Evolutionary conservation across 2,888 invertebrate genomes (phyloP).

Genomic region (Leuctra nigra): DNA sequence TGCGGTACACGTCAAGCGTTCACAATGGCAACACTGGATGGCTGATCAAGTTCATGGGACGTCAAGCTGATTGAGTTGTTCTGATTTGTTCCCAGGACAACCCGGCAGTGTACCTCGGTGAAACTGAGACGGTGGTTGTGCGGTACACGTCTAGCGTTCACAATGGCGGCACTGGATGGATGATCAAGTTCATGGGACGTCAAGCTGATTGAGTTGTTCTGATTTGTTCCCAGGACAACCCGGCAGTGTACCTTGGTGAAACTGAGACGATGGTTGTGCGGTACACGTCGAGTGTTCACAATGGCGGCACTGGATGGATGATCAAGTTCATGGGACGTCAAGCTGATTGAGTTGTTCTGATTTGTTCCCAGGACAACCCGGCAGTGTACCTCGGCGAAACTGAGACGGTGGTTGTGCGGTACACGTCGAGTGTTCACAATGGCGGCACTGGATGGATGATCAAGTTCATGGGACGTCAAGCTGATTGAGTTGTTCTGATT

Average conservation of each 20-base stretch:
- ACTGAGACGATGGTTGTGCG: no score
- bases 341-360: no score
- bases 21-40: slow-evolving; percentile 70
- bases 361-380: slow-evolving; percentile 50
- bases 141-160: slow-evolving; percentile 58
- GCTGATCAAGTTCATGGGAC: slow-evolving; percentile 43
- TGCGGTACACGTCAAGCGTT: slow-evolving; percentile 56
- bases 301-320: no score
- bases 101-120: slow-evolving; percentile 50
- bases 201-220: no score
- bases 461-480: slow-evolving; percentile 36
- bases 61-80: no score
- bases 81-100: slow-evolving; percentile 46
- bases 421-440: slow-evolving; percentile 59
- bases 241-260: no score
- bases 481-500: no score
- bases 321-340: no score
- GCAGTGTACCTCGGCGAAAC: slow-evolving; percentile 47
- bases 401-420: slow-evolving; percentile 48
- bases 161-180: slow-evolving; percentile 68
- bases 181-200: slow-evolving; percentile 40
- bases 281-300: no score
- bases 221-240: no score
- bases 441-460: slow-evolving; percentile 65
- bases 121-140: slow-evolving; percentile 46